These are phyloP conservation scores for Lasioglossum baleicum DNA, from an alignment of 1,140 invertebrate species.

Conservation along the genomic window DNA sequence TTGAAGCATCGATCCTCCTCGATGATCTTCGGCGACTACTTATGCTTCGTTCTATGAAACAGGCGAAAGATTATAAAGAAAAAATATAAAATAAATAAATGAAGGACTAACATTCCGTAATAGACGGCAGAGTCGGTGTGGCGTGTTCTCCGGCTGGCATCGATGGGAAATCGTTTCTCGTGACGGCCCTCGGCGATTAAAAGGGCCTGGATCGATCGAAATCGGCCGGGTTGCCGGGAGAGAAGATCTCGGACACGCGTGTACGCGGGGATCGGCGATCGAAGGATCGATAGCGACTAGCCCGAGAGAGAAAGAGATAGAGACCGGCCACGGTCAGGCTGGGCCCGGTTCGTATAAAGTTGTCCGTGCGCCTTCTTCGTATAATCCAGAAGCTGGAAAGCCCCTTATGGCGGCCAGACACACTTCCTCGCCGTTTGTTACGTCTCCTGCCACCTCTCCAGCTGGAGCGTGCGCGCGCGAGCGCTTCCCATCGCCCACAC, in stretches of 20 bases:
- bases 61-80: no score
- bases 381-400: constrained; percentile 55
- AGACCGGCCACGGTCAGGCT: not conserved
- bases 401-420: constrained; percentile 43
- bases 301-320: not conserved
- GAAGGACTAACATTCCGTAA: no score
- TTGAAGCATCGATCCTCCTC: not conserved
- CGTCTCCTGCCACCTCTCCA: not conserved
- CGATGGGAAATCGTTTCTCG: constrained; percentile 7
- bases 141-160: no score
- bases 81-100: no score
- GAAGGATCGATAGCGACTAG: constrained; percentile 26
- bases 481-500: not conserved
- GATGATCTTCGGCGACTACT: not conserved
- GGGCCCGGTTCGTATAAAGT: constrained; percentile 42
- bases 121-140: no score
- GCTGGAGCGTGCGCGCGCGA: no score
- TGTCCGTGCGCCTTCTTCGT: constrained; percentile 36
- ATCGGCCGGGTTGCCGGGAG: not conserved
- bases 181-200: not conserved
- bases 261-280: constrained; percentile 36
- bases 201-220: not conserved
- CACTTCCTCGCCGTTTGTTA: constrained; percentile 43
- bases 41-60: not conserved
- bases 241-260: constrained; percentile 18